Percentiles rank a stretch among this genome's conserved stretches.
Conservation (phyloP, 2,113 vertebrate genomes). For the Enhydra lutris region DNA sequence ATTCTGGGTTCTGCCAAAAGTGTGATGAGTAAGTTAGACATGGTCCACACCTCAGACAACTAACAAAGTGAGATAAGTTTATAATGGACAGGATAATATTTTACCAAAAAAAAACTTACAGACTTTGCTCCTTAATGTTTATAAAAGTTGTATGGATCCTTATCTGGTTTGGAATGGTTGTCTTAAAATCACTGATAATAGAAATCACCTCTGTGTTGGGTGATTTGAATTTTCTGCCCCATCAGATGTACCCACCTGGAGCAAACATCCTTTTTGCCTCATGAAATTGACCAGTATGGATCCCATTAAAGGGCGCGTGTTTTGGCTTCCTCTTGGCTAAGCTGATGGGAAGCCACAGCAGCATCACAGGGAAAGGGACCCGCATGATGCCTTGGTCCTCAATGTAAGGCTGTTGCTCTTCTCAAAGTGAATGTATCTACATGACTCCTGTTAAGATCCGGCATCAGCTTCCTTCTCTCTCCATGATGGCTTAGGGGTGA, state of each 20-base stretch:
- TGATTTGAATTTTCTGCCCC: not conserved
- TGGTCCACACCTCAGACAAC: not conserved
- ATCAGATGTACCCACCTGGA: not conserved
- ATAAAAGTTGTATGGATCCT: not conserved
- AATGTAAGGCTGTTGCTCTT: rapidly evolving
- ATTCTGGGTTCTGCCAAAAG: not conserved
- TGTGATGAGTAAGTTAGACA: not conserved
- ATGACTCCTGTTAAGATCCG: not conserved
- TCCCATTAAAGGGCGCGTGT: not conserved
- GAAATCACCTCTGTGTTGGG: not conserved
- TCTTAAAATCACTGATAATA: not conserved
- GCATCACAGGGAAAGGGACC: not conserved
- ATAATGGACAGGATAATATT: not conserved
- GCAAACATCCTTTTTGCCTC: not conserved
- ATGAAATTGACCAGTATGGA: not conserved
- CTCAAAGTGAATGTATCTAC: not conserved
- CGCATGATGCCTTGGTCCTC: not conserved
- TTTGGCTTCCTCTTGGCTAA: not conserved
- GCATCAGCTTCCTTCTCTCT: not conserved
- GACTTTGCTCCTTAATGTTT: not conserved
- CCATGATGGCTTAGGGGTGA: not conserved
- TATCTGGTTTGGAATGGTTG: not conserved
- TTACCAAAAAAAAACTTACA: not conserved
- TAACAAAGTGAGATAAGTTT: not conserved
- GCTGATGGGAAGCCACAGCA: not conserved